These are phyloP conservation scores for Lota lota DNA, from an alignment of 2,113 vertebrate species.

Conservation along the genomic window DNA sequence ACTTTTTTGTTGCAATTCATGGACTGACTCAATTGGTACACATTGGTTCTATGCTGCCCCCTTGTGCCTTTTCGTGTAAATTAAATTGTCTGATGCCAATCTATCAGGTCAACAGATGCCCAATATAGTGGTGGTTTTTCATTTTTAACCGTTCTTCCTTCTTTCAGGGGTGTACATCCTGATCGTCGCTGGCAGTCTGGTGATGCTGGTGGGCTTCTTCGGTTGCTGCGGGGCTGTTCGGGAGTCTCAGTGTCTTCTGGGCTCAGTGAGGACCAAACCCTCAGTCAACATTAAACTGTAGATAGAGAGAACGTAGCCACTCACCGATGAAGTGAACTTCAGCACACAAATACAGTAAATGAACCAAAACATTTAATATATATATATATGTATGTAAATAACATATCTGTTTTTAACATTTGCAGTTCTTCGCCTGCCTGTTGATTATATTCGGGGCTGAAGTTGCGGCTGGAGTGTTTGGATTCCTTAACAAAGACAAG, in stretches of 20 bases:
- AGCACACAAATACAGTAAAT: too few relatives aligned
- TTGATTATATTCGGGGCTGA: constrained; percentile 96
- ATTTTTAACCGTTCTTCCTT: background rate
- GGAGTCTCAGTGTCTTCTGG: constrained; percentile 93
- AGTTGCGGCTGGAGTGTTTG: constrained; percentile 92
- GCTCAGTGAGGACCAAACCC: constrained; percentile 81
- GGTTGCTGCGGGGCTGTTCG: constrained; percentile 93
- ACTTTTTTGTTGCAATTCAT: background rate
- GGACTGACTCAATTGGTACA: background rate
- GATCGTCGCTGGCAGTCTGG: constrained; percentile 87
- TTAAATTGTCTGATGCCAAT: background rate
- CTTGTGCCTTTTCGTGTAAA: constrained; percentile 36
- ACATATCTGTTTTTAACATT: constrained; percentile 9
- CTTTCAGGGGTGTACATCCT: constrained; percentile 87
- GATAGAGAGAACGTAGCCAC: background rate
- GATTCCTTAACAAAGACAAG: constrained; percentile 90
- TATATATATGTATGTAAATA: too few relatives aligned
- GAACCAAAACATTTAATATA: too few relatives aligned
- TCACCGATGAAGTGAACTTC: too few relatives aligned
- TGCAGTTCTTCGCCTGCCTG: constrained; percentile 92
- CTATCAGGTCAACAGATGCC: too few relatives aligned
- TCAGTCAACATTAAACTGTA: background rate
- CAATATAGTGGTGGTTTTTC: too few relatives aligned
- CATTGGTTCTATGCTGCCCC: constrained; percentile 30
- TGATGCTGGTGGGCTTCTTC: constrained; percentile 92